Base-by-base conservation (phyloP, 2,888 invertebrate species). In the Terebella lapidaria region DNA sequence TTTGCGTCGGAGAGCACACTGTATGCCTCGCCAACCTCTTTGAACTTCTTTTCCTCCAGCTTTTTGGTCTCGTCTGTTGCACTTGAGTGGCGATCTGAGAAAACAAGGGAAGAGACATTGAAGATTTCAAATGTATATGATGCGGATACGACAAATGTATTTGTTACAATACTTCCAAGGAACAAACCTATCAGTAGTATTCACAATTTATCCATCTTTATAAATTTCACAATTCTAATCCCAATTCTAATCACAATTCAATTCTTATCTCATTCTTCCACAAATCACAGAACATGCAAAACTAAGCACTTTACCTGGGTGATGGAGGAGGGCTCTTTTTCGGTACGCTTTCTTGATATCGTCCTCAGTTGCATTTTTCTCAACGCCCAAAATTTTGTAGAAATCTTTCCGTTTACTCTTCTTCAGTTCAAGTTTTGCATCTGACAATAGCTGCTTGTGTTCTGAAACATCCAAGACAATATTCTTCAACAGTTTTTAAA, bases 21-120 rank as follows among this genome's bases (percentile, higher is more conserved):
- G 79, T 95, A 95, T 0, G 95, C 95, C 82, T 95, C 94, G n/a
- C 94, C 94, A 24, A 95, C 86, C 81, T 95, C 94, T 81, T 95
- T 95, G 81, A 96, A 95, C 74, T 90, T 91, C 72, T 88, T 87
- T 81, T 96, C 95, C 79, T 95, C 93, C 67, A 92, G 92, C 72
- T 90, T 91, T 68, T 90, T 90, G 79, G 91, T 90, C 2, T 83
- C 85, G 55, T 91, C 89, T 1, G 90, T 86, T 45, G 93, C 94
- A 79, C 87, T 89, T 2, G 93, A 89, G 83, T 95, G 95, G 46
- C 94, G 87, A 84, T 95, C 94, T 86, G 67, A 22, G 72, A 60
- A 5, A 55, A 26, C 27, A 15, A 18, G 15, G 5, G 5, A 10
- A 18, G 15, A 10, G 5, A 18, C 15, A 22, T 10, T 18, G 10